phyloP scores from a whole-genome alignment of 2,888 invertebrate species.

The Acanthosepion pharaonis region DNA sequence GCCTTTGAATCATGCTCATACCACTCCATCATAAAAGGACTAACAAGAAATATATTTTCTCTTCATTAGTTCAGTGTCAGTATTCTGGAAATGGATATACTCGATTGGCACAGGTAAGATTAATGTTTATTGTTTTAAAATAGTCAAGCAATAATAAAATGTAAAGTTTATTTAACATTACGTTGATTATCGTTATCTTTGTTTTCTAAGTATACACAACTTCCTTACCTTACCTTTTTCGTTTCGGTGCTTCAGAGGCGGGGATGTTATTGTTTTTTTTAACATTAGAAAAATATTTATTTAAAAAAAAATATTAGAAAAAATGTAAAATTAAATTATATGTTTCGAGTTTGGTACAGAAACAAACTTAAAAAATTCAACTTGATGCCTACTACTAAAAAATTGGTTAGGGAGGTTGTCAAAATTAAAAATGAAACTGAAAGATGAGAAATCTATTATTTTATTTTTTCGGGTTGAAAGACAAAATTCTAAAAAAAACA shows the following conservation, averaged over 20 bases:
- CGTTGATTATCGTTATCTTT: background rate
- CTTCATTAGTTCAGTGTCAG: conserved; percentile 64
- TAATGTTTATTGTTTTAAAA: background rate
- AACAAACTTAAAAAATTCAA: no score
- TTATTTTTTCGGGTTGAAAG: no score
- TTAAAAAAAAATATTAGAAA: background rate
- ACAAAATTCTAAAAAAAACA: no score
- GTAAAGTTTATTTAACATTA: background rate
- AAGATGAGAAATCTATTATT: no score
- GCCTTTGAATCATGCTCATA: conserved; percentile 50
- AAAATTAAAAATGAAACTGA: no score
- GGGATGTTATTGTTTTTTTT: background rate
- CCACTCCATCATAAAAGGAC: conserved; percentile 53
- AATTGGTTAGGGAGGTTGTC: no score
- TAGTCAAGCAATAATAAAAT: background rate
- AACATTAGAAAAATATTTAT: background rate
- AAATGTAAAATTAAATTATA: no score
- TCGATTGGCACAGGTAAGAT: conserved; percentile 64
- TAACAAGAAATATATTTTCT: conserved; percentile 61
- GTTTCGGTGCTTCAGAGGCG: background rate
- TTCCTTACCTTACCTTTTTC: no score
- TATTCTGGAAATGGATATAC: conserved; percentile 63
- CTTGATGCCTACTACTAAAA: no score
- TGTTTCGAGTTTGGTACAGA: no score
- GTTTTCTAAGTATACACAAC: background rate